A percentile compares a stretch with the other conserved stretches of the same genome.
phyloP scores from a whole-genome alignment of 2,888 invertebrate species.

The Carcina quercana region DNA sequence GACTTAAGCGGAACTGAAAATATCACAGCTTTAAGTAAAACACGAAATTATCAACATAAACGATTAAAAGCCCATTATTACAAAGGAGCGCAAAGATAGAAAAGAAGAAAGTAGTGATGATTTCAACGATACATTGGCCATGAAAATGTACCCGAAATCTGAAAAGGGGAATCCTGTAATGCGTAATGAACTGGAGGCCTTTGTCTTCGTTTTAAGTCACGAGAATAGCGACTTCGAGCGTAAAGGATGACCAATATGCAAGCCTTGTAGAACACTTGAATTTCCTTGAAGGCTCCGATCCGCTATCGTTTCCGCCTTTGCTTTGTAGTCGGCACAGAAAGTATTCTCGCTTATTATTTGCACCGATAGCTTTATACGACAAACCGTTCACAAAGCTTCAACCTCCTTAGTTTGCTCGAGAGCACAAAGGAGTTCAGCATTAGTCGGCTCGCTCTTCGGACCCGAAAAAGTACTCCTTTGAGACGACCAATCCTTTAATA shows the following conservation, averaged over 20 bases:
- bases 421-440: slow-evolving; percentile 62
- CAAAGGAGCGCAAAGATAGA: slow-evolving; percentile 19
- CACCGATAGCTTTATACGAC: slow-evolving; percentile 46
- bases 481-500: slow-evolving; percentile 69
- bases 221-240: slow-evolving; percentile 20
- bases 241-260: slow-evolving; percentile 21
- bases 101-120: slow-evolving; percentile 16
- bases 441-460: slow-evolving; percentile 44
- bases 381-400: slow-evolving; percentile 53
- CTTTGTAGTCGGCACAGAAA: slow-evolving; percentile 13
- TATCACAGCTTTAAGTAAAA: neutral
- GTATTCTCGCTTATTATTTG: slow-evolving; percentile 47
- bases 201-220: slow-evolving; percentile 24
- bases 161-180: slow-evolving; percentile 29
- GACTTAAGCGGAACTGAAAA: neutral
- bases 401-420: slow-evolving; percentile 62
- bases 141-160: slow-evolving; percentile 29
- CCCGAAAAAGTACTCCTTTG: slow-evolving; percentile 70
- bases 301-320: slow-evolving; percentile 17
- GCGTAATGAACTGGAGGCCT: slow-evolving; percentile 43
- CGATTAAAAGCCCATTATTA: slow-evolving; percentile 27
- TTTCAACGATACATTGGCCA: slow-evolving; percentile 43
- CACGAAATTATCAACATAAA: slow-evolving; percentile 12
- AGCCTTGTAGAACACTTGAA: slow-evolving; percentile 17
- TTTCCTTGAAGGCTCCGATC: neutral